phyloP scores from a whole-genome alignment of 2,797 vertebrate species.

The Gymnothorax javanicus region DNA sequence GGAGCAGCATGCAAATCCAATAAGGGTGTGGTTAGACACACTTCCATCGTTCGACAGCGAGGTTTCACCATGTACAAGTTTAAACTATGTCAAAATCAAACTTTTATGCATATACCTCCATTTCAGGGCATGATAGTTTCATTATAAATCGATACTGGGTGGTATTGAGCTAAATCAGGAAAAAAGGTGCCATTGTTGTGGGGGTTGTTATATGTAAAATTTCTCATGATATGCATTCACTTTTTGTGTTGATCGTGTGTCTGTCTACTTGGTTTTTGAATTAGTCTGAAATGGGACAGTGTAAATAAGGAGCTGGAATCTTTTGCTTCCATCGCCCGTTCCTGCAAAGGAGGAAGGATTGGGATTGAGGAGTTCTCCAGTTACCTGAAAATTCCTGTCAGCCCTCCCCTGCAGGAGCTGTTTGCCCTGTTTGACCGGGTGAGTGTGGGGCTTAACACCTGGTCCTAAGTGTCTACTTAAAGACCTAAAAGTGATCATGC shows the following conservation, averaged over 20 bases:
- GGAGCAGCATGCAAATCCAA: too few species aligned
- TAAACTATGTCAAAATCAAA: too few species aligned
- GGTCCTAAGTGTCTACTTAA: neutral
- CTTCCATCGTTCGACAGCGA: too few species aligned
- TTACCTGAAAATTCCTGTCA: slow-evolving; percentile 89
- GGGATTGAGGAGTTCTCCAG: slow-evolving; percentile 86
- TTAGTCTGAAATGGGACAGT: slow-evolving; percentile 90
- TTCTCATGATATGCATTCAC: neutral
- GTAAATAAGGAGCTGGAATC: slow-evolving; percentile 85
- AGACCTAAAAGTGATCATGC: neutral
- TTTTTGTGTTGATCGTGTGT: neutral
- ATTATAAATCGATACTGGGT: too few species aligned
- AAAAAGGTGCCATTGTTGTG: too few species aligned
- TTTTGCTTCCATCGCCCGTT: slow-evolving; percentile 84
- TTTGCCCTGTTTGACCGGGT: slow-evolving; percentile 96
- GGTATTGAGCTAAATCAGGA: too few species aligned
- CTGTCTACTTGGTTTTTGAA: slow-evolving; percentile 27
- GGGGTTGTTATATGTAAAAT: neutral
- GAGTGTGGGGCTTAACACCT: slow-evolving; percentile 51
- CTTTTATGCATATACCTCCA: too few species aligned
- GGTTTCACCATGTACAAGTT: too few species aligned
- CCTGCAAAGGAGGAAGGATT: slow-evolving; percentile 90
- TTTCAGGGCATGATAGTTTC: too few species aligned
- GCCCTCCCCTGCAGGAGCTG: slow-evolving; percentile 81
- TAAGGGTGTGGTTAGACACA: too few species aligned